A percentile compares a stretch with the other conserved stretches of the same genome.
Conservation (phyloP, 2,888 invertebrate species). For the Nineta flava region DNA sequence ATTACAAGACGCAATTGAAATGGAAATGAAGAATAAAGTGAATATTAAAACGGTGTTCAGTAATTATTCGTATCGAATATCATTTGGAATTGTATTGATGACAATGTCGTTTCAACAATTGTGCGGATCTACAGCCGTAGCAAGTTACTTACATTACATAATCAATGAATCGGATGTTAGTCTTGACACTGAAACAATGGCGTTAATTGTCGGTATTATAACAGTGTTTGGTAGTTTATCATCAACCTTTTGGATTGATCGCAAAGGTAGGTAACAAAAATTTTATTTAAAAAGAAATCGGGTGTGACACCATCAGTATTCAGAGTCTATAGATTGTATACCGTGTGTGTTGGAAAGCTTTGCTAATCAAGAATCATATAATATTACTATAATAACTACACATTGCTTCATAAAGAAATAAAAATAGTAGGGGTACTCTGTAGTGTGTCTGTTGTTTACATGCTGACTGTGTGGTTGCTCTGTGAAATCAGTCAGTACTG, state of each 20-base stretch:
- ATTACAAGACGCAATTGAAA: conserved; percentile 18
- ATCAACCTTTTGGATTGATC: conserved; percentile 33
- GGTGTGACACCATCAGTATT: no score
- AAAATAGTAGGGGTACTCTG: no score
- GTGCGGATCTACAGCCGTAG: conserved; percentile 23
- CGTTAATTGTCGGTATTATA: not conserved
- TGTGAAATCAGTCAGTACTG: no score
- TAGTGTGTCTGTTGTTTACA: no score
- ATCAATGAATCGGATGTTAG: conserved; percentile 19
- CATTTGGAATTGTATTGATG: conserved; percentile 24
- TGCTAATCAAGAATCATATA: no score
- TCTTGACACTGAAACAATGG: not conserved
- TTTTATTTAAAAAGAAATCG: no score
- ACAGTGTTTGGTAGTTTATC: not conserved
- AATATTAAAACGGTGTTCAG: conserved; percentile 19
- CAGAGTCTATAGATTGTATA: no score
- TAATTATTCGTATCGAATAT: conserved; percentile 21
- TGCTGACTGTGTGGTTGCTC: no score
- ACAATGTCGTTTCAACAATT: conserved; percentile 29
- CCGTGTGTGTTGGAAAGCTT: no score
- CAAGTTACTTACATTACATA: conserved; percentile 26
- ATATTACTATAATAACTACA: no score
- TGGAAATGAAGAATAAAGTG: conserved; percentile 17
- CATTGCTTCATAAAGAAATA: no score
- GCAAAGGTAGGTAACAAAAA: conserved; percentile 20